These are phyloP conservation scores for Phacellophora camtschatica DNA, from an alignment of 30 jellyfish, hydroid and myxozoan genomes.

Conservation along the genomic window DNA sequence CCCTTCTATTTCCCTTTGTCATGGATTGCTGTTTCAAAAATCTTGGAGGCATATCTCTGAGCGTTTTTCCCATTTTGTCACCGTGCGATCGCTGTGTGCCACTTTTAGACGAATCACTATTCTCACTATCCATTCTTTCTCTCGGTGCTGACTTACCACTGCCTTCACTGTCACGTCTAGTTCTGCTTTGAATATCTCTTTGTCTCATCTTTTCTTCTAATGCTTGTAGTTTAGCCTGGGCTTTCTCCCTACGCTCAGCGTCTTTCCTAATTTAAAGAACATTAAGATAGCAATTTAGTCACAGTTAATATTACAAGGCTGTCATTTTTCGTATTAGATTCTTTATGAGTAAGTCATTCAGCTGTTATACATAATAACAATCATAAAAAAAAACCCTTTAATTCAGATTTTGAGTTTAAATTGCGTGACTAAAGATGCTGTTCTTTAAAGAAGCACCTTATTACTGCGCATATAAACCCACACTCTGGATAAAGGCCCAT, in stretches of 20 bases:
- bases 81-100: conserved; percentile 53
- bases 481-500: too few species aligned
- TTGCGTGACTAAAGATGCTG: too few species aligned
- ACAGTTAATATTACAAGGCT: background rate
- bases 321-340: too few species aligned
- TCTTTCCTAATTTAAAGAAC: too few species aligned
- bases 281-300: background rate
- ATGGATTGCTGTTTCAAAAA: conserved; percentile 64
- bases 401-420: too few species aligned
- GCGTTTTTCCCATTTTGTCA: conserved; percentile 3
- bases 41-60: conserved; percentile 86
- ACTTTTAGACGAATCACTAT: conserved; percentile 73
- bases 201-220: conserved; percentile 72
- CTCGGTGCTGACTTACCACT: conserved; percentile 38
- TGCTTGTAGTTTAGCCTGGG: conserved; percentile 62
- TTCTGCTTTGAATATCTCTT: conserved; percentile 34
- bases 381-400: too few species aligned
- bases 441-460: too few species aligned
- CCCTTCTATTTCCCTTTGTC: conserved; percentile 23
- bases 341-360: too few species aligned
- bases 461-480: too few species aligned
- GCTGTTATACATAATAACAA: too few species aligned
- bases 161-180: conserved; percentile 45
- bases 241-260: conserved; percentile 54
- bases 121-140: conserved; percentile 78